A percentile compares a stretch with the other conserved stretches of the same genome.
phyloP scores from a whole-genome alignment of 1,140 invertebrate genomes.

The Pseudomyrmex gracilis region DNA sequence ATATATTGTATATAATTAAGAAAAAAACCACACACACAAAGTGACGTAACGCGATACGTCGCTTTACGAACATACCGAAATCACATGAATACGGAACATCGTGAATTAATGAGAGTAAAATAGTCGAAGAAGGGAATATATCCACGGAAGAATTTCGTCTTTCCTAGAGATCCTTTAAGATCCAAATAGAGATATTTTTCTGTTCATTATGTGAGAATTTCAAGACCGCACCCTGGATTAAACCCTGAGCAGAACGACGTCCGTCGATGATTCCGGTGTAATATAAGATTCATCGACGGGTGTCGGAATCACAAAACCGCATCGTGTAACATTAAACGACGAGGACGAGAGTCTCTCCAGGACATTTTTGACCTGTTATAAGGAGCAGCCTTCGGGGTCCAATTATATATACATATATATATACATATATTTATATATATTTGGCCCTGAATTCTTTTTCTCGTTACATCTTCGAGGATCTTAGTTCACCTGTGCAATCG shows the following conservation, averaged over 20 bases:
- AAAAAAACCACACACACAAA: background rate
- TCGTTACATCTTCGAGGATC: constrained; percentile 27
- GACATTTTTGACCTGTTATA: constrained; percentile 29
- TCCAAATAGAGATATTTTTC: constrained; percentile 4
- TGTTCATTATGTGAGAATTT: background rate
- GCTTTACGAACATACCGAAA: background rate
- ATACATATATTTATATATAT: no score
- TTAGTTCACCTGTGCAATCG: constrained; percentile 39
- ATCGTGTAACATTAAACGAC: constrained; percentile 33
- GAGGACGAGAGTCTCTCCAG: constrained; percentile 21
- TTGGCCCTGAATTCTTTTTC: constrained; percentile 2
- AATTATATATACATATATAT: background rate
- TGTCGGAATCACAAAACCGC: constrained; percentile 5
- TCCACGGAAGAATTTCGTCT: constrained; percentile 29
- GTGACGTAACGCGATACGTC: constrained; percentile 12
- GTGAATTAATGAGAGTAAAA: background rate
- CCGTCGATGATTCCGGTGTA: background rate
- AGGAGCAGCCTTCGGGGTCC: background rate
- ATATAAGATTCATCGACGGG: constrained; percentile 2
- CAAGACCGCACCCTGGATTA: constrained; percentile 14
- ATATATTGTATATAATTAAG: constrained; percentile 54
- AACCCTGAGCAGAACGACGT: constrained; percentile 2
- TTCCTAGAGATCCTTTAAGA: constrained; percentile 13
- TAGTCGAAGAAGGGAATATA: background rate
- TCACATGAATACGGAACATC: background rate